Percentiles rank a stretch among this genome's conserved stretches.
phyloP scores from a whole-genome alignment of 2,797 vertebrate species.

The Phoebastria nigripes region DNA sequence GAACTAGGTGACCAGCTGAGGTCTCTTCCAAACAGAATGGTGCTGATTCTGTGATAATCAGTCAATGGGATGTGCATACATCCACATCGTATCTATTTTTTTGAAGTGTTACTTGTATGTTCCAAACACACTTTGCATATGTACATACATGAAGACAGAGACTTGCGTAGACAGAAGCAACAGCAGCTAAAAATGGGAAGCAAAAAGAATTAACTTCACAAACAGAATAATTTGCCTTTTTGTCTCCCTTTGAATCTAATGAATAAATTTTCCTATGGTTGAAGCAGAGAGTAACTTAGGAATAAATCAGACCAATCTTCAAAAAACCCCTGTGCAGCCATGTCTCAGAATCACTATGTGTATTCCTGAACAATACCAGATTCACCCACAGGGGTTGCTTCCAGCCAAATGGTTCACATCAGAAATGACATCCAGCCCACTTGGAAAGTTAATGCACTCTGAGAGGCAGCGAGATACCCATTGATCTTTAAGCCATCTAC shows the following conservation, averaged over 20 bases:
- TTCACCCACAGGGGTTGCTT: background rate
- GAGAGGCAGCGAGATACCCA: background rate
- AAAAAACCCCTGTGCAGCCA: background rate
- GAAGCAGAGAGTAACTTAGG: background rate
- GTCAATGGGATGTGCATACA: background rate
- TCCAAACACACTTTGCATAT: background rate
- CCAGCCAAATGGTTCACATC: background rate
- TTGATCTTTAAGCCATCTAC: background rate
- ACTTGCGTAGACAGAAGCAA: background rate
- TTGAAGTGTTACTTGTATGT: background rate
- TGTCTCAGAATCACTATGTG: background rate
- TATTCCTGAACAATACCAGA: background rate
- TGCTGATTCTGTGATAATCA: background rate
- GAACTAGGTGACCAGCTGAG: background rate
- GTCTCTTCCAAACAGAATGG: background rate
- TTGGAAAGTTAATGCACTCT: fast-evolving
- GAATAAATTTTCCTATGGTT: background rate
- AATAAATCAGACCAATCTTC: background rate
- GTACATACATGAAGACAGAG: background rate
- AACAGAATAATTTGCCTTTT: background rate
- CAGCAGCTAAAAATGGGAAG: background rate
- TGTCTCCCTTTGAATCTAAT: background rate
- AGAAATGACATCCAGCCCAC: background rate
- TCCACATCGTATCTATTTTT: background rate
- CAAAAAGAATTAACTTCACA: background rate